Evolutionary conservation across 2,797 vertebrate genomes (phyloP).

Genomic region (Coilia nasus): DNA sequence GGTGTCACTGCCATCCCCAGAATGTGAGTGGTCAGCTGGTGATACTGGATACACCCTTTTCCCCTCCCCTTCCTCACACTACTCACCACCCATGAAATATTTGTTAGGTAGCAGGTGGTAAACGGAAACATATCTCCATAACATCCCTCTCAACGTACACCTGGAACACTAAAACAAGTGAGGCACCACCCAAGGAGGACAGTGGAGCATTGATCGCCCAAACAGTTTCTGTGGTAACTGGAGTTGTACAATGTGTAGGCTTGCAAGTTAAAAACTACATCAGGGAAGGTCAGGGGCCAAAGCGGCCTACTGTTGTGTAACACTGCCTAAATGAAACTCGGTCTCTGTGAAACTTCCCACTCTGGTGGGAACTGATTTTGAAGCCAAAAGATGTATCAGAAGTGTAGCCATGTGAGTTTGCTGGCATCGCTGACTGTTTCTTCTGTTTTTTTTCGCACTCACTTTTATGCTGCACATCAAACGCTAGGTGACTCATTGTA

Average conservation of each 20-base stretch:
- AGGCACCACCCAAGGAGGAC: neutral
- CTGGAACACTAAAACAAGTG: neutral
- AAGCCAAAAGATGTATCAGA: neutral
- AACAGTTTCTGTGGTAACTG: neutral
- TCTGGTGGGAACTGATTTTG: neutral
- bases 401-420: neutral
- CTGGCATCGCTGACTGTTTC: neutral
- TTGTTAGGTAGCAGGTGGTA: slow-evolving; percentile 17
- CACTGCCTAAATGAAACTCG: neutral
- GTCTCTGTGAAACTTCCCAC: no score
- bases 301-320: neutral
- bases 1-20: neutral
- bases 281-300: neutral
- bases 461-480: neutral
- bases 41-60: neutral
- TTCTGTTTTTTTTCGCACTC: neutral
- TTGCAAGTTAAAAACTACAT: neutral
- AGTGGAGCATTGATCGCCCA: neutral
- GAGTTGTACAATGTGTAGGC: neutral
- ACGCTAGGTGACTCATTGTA: neutral
- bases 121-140: neutral
- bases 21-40: neutral
- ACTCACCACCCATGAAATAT: slow-evolving; percentile 19
- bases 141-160: neutral
- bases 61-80: neutral